These are phyloP conservation scores for Cottoperca gobio DNA, from an alignment of 2,797 vertebrate genomes.

Conservation along the genomic window DNA sequence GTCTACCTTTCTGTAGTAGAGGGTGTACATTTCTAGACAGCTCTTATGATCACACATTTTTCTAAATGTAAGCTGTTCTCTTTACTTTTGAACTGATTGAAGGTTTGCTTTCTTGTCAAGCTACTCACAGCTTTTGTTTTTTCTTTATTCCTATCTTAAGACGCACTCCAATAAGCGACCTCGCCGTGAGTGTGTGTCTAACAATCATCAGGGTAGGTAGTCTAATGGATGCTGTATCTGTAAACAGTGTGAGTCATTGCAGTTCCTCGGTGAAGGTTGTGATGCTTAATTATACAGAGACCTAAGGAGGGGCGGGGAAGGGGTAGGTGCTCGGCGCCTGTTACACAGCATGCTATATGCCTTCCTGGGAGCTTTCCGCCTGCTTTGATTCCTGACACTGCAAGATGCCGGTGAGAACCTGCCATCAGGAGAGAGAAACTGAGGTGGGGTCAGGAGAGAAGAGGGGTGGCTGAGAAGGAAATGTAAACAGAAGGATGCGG, in stretches of 20 bases:
- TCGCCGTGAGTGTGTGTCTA: constrained; percentile 29
- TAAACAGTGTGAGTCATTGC: constrained; percentile 56
- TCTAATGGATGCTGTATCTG: constrained; percentile 54
- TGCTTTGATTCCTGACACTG: constrained; percentile 67
- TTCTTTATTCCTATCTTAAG: constrained; percentile 3
- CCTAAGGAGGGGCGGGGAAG: constrained; percentile 14
- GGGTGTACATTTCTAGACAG: constrained; percentile 49
- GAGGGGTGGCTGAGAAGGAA: neutral
- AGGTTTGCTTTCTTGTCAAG: constrained; percentile 54
- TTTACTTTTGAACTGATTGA: constrained; percentile 46
- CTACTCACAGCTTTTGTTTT: neutral
- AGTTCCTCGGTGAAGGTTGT: constrained; percentile 50
- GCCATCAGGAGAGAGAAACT: constrained; percentile 28
- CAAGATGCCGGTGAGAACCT: constrained; percentile 46
- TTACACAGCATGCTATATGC: constrained; percentile 42
- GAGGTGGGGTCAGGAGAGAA: constrained; percentile 25
- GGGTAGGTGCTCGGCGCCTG: constrained; percentile 45
- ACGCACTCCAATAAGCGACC: constrained; percentile 5
- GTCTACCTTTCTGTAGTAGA: constrained; percentile 49
- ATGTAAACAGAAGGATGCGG: constrained; percentile 5
- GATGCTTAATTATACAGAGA: constrained; percentile 70
- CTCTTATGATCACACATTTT: constrained; percentile 62
- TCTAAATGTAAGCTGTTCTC: constrained; percentile 44
- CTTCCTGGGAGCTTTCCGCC: constrained; percentile 63
- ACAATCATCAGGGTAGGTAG: constrained; percentile 52